Evolutionary conservation across 2,888 invertebrate genomes (phyloP).

Genomic region (Bembecia ichneumoniformis): DNA sequence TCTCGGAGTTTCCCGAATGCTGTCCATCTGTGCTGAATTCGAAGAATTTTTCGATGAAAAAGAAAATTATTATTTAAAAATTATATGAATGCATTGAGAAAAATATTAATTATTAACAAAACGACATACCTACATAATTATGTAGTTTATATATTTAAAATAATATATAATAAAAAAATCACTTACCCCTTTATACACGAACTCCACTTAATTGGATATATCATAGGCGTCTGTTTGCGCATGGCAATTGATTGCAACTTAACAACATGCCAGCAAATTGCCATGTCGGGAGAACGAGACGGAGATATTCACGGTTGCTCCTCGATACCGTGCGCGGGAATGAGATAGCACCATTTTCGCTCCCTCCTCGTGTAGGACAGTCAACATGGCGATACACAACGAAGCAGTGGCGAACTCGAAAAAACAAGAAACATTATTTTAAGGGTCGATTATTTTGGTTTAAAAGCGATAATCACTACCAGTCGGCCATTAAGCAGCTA

Average conservation of each 20-base stretch:
- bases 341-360: conserved; percentile 19
- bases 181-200: conserved; percentile 30
- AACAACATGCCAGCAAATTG: conserved; percentile 70
- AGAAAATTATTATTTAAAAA: no score
- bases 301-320: conserved; percentile 8
- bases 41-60: no score
- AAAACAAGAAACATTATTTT: conserved; percentile 44
- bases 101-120: no score
- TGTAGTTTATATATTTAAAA: no score
- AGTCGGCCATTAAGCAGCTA: conserved; percentile 26
- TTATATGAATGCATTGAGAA: no score
- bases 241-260: conserved; percentile 73
- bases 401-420: conserved; percentile 37
- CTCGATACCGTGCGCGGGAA: conserved; percentile 9
- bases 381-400: conserved; percentile 35
- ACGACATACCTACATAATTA: no score
- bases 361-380: conserved; percentile 19
- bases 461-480: conserved; percentile 49
- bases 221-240: conserved; percentile 74
- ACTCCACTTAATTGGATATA: conserved; percentile 68
- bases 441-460: conserved; percentile 53
- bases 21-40: no score
- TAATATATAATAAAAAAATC: no score
- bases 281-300: conserved; percentile 39
- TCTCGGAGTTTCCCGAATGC: no score